A percentile compares a stretch with the other conserved stretches of the same genome.
These are phyloP conservation scores for Scolopax rusticola DNA, from an alignment of 2,797 vertebrate species.

Conservation along the genomic window DNA sequence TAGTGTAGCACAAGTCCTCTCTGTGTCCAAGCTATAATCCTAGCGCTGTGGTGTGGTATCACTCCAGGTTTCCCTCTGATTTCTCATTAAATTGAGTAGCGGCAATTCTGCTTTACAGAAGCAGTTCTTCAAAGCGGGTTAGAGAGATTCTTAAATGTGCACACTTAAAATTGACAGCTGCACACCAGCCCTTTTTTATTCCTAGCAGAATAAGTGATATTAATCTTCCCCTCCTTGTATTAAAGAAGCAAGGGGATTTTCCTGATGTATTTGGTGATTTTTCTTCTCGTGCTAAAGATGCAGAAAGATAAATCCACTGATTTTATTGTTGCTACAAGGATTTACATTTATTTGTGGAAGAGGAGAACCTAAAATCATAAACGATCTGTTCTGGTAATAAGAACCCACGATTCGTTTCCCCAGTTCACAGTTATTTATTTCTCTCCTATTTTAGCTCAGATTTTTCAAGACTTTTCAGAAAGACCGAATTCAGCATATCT, in stretches of 20 bases:
- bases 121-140: not conserved
- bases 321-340: not conserved
- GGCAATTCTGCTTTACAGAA: not conserved
- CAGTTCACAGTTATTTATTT: not conserved
- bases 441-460: not conserved
- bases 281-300: not conserved
- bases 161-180: not conserved
- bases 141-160: not conserved
- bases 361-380: not conserved
- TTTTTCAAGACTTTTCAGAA: conserved; percentile 16
- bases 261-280: not conserved
- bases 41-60: not conserved
- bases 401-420: rapidly evolving
- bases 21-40: not conserved
- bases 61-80: not conserved
- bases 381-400: not conserved
- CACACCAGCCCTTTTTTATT: not conserved
- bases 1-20: not conserved
- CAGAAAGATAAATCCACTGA: not conserved
- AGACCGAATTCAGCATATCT: conserved; percentile 35
- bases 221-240: not conserved
- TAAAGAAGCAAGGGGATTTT: conserved; percentile 2
- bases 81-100: not conserved
- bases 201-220: not conserved
- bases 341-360: not conserved